Evolutionary conservation across 2,888 invertebrate genomes (phyloP).

Genomic region (Brachypterus glaber): DNA sequence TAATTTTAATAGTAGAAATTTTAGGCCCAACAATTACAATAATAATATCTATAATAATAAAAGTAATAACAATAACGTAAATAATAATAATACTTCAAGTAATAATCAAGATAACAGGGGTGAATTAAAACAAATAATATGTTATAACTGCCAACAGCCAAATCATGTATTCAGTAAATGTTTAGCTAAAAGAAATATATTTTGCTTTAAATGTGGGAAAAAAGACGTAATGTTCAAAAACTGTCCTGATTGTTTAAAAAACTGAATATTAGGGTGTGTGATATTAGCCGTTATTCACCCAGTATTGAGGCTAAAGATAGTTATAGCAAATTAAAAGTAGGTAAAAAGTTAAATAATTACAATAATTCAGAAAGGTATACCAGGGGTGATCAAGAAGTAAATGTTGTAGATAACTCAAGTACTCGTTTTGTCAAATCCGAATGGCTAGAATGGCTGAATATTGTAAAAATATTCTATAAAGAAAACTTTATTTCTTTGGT

Average conservation of each 20-base stretch:
- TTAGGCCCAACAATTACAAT: not conserved
- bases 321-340: too few species aligned
- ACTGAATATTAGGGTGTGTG: not conserved
- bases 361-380: too few species aligned
- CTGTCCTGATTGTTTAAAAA: slow-evolving; percentile 10
- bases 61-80: not conserved
- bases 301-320: too few species aligned
- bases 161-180: too few species aligned
- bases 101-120: not conserved
- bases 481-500: not conserved
- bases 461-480: not conserved
- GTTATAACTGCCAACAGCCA: slow-evolving; percentile 6
- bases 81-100: not conserved
- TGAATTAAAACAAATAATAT: not conserved
- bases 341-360: too few species aligned
- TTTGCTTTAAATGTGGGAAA: slow-evolving; percentile 10
- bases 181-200: slow-evolving; percentile 6
- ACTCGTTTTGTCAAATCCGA: not conserved
- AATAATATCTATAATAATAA: not conserved
- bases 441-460: not conserved
- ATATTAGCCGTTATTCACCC: too few species aligned
- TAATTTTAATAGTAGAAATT: not conserved
- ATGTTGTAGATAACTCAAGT: too few species aligned
- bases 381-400: too few species aligned
- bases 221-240: slow-evolving; percentile 1